Evolutionary conservation across 2,113 vertebrate genomes (phyloP), one percentile per base, ranked within the genome.

Genomic region (Corythaeola cristata): DNA sequence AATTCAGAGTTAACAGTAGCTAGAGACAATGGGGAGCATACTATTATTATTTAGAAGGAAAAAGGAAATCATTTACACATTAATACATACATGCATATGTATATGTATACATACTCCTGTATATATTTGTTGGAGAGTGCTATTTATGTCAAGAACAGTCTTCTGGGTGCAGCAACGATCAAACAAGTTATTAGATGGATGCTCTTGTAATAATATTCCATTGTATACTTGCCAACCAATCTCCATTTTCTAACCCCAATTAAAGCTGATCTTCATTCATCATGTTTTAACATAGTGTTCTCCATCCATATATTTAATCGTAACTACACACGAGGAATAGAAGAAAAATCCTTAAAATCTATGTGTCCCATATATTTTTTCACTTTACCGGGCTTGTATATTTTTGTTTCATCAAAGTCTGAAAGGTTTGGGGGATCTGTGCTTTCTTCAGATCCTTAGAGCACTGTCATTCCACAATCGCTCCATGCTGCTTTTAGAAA

Each of bases 81-180:
- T 50, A 74, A 39, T 7, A 28, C 3, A 30, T 33, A 12, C 10
- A 33, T 0, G 0, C 9, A 35, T 3, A 11, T 35, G 8, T 52
- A 30, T 67, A 1, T 52, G 7, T 75, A 12, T n/a, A 32, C 24
- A 33, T 45, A n/a, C 3, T 26, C 7, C 24, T 1, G 1, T n/a
- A 27, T 68, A 2, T 41, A 64, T 90, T 73, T 66, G 7, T 93
- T 72, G 27, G 15, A 92, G 11, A 58, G 12, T 59, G 12, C 14
- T 76, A 12, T 85, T 87, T 67, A 94, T 60, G 12, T 15, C 47
- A 91, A 59, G 22, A 59, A 60, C 15, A 75, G 12, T 8, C 27
- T 88, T 45, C 67, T 82, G 53, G 12, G 7, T 68, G 21, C n/a
- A 85, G 64, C 26, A 79, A 12, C 23, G 83, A 35, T 30, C 39